Evolutionary conservation across 2,888 invertebrate species (phyloP), one percentile per base, ranked within the genome.

Genomic region (Stenoptilia bipunctidactyla): DNA sequence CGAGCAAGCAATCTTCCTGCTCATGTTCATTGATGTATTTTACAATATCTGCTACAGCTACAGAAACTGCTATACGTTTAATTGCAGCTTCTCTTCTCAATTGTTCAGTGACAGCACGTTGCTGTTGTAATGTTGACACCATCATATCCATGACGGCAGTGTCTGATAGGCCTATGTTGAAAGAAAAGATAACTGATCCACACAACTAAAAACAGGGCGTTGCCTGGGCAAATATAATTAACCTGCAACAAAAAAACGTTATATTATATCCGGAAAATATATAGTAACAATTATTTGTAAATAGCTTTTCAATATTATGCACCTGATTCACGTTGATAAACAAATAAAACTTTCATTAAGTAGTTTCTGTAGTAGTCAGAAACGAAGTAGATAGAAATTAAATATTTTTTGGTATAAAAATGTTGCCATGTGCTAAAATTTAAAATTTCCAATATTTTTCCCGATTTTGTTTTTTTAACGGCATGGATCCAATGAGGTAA

Each of bases 71-170:
- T 58, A 96, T 89, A 42, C 97, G 88, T 61, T 92, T 93, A 42
- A 97, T 89, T 34, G 92, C 90, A 39, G 95, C 96, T 75, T 97
- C 97, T 39, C 96, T 88, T 48, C 96, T 89, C 49, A 97, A 86
- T 84, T 97, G 97, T 68, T 97, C 96, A 43, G 96, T 96, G 51
- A 96, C 90, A 79, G 92, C 90, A 58, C 94, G 89, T 86, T 97
- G 97, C 86, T 97, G 96, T 79, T 96, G 96, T 64, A 97, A 86
- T 75, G 92, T 94, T 58, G 94, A 92, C 87, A 95, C 93, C 91
- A 94, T 93, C 89, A 94, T 92, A 86, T 93, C 93, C 90, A 94
- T 92, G 85, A 93, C 90, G 86, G 92, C 92, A 65, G 92, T 92
- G 76, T 92, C 91, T 80, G 92, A 92, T 83, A 92, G 90, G 89